phyloP scores from a whole-genome alignment of 2,113 vertebrate genomes.

The Malurus melanocephalus region DNA sequence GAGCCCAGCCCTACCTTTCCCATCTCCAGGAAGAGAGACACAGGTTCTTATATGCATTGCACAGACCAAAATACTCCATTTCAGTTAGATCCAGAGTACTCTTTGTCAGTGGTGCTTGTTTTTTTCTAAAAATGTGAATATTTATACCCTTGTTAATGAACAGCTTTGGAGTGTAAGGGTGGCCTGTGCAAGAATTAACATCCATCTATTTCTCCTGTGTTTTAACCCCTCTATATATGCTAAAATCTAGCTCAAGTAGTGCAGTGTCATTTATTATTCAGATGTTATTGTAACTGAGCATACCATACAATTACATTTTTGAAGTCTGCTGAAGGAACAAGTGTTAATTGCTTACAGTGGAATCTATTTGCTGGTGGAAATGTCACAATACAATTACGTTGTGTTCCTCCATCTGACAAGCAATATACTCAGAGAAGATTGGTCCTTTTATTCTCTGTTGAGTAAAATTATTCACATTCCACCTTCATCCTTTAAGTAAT shows the following conservation, averaged over 20 bases:
- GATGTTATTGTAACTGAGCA: constrained; percentile 36
- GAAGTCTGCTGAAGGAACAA: constrained; percentile 64
- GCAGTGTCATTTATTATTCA: constrained; percentile 47
- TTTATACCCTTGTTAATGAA: background rate
- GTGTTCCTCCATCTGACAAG: constrained; percentile 63
- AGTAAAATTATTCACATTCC: background rate
- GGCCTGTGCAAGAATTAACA: background rate
- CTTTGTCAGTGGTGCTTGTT: background rate
- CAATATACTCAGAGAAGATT: constrained; percentile 60
- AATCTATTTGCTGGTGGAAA: constrained; percentile 72
- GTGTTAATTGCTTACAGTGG: constrained; percentile 70
- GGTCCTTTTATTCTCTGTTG: constrained; percentile 5
- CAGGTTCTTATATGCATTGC: rapidly evolving
- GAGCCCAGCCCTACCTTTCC: background rate
- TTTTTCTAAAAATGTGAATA: background rate
- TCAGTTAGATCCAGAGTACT: background rate
- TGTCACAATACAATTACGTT: constrained; percentile 72
- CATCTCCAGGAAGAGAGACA: background rate
- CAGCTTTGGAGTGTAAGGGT: background rate
- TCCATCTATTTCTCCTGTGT: background rate
- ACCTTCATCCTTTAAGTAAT: background rate
- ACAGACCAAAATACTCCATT: background rate
- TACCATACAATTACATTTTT: constrained; percentile 59
- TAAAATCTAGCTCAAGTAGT: background rate
- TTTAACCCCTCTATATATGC: background rate